Percentiles rank a stretch among this genome's conserved stretches.
These are phyloP conservation scores for Cepaea hortensis DNA, from an alignment of 2,888 invertebrate species.

Conservation along the genomic window DNA sequence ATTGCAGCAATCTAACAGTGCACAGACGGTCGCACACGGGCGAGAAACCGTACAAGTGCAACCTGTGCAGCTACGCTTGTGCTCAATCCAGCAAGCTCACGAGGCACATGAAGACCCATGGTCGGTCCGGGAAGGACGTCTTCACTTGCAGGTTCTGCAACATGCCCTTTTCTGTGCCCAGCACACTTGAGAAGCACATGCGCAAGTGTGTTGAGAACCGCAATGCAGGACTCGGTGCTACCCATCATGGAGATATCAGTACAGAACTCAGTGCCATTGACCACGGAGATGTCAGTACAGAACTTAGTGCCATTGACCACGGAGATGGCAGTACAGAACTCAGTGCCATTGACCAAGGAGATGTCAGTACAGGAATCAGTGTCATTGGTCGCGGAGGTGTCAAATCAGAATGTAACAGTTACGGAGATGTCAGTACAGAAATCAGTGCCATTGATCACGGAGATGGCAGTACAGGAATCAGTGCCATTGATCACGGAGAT, in stretches of 20 bases:
- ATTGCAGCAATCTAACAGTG: constrained; percentile 82
- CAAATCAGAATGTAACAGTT: too few species aligned
- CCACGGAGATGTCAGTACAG: constrained; percentile 52
- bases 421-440: too few species aligned
- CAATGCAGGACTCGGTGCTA: constrained; percentile 56
- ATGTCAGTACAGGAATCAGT: constrained; percentile 52
- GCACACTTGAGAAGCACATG: constrained; percentile 99
- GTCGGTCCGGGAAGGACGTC: constrained; percentile 96
- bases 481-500: too few species aligned
- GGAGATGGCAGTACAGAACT: constrained; percentile 53
- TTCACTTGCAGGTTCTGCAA: constrained; percentile 99
- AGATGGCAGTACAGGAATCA: too few species aligned
- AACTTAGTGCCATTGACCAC: constrained; percentile 52
- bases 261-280: constrained; percentile 53
- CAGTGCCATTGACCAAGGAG: constrained; percentile 52
- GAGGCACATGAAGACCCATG: constrained; percentile 99
- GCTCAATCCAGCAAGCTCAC: constrained; percentile 99
- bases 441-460: too few species aligned
- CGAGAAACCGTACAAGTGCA: constrained; percentile 99
- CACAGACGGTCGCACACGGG: constrained; percentile 80
- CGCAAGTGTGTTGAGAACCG: constrained; percentile 92
- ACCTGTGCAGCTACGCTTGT: constrained; percentile 98
- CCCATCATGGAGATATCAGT: constrained; percentile 52
- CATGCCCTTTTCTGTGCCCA: constrained; percentile 99
- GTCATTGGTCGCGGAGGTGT: not conserved